Base-by-base conservation (phyloP, 2,888 invertebrate species). In the Eupelmus urozonus region DNA sequence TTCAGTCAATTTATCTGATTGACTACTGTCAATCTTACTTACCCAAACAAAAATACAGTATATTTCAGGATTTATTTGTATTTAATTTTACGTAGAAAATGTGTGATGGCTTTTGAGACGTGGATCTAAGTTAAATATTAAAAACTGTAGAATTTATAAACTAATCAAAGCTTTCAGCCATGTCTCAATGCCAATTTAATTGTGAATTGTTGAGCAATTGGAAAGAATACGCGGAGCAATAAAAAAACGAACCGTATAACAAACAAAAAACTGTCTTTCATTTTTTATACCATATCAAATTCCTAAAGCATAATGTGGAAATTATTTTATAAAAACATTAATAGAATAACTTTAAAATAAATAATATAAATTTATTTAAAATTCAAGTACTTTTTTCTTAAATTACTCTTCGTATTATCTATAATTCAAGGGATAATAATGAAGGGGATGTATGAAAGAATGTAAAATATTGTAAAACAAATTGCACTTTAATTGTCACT, bases 401-500 rank as follows among this genome's bases (percentile, higher is more conserved):
- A n/a, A n/a, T n/a, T n/a, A n/a, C n/a, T n/a, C n/a, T n/a, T n/a
- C n/a, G n/a, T n/a, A n/a, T n/a, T n/a, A n/a, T n/a, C n/a, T n/a
- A n/a, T n/a, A n/a, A n/a, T n/a, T n/a, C n/a, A n/a, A n/a, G n/a
- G n/a, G n/a, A n/a, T n/a, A n/a, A n/a, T n/a, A n/a, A n/a, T n/a
- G n/a, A n/a, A n/a, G n/a, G n/a, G n/a, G n/a, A n/a, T 34, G 3
- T 5, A 57, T 45, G 13, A 45, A 2, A 13, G 34, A 45, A 45
- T 45, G 16, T 16, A 60, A 45, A 3, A 76, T 45, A n/a, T 57
- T 75, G 69, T 81, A 83, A 84, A 82, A 81, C 70, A 83, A 83
- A 81, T 82, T 81, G 82, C 82, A 83, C 83, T 82, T 82, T 80
- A 81, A 81, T 83, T 72, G 70, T 81, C 78, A 81, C 76, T 81